These are phyloP conservation scores for Parnassius smintheus DNA, from an alignment of 2,888 invertebrate species.

Conservation along the genomic window DNA sequence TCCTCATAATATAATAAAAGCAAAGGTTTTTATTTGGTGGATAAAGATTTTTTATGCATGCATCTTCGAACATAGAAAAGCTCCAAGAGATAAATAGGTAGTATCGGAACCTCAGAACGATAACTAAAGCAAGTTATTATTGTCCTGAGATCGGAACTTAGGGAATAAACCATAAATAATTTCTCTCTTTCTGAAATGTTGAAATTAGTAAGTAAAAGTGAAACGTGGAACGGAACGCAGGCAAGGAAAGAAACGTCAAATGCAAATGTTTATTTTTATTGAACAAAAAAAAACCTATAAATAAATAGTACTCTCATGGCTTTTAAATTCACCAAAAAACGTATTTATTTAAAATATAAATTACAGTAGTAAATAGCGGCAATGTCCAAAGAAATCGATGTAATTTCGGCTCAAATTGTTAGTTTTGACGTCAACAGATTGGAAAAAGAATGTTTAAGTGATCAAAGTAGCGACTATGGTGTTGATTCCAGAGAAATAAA, in stretches of 20 bases:
- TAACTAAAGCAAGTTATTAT: no score
- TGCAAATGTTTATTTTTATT: conserved; percentile 59
- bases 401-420: conserved; percentile 48
- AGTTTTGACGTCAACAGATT: conserved; percentile 55
- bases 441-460: conserved; percentile 50
- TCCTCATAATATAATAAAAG: no score
- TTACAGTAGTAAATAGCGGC: conserved; percentile 25
- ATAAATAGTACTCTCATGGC: conserved; percentile 47
- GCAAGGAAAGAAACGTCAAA: conserved; percentile 36
- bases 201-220: no score
- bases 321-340: conserved; percentile 21
- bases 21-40: no score
- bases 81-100: no score
- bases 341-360: conserved; percentile 2
- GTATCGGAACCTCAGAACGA: no score
- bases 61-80: no score
- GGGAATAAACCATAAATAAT: no score
- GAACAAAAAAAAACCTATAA: conserved; percentile 37
- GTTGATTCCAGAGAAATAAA: conserved; percentile 47
- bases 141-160: no score
- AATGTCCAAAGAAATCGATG: conserved; percentile 54
- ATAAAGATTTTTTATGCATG: no score
- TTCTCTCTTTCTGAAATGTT: no score
- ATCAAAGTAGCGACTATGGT: conserved; percentile 56
- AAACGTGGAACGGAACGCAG: conserved; percentile 2